Conservation (phyloP, 2,888 invertebrate species). For the Lagria hirta region DNA sequence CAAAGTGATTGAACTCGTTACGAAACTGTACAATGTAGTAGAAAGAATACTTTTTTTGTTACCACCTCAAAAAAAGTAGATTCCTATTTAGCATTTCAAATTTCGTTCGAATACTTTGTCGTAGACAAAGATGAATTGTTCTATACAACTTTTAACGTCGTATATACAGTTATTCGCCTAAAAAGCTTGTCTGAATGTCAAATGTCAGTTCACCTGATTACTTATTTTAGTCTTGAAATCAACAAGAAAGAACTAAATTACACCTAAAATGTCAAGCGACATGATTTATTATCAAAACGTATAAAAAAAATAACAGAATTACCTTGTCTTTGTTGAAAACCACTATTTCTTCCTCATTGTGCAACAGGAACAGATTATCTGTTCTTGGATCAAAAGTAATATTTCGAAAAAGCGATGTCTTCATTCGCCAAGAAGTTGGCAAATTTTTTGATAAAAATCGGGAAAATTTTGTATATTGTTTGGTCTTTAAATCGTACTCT, state of each 20-base stretch:
- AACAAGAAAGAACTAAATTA: no score
- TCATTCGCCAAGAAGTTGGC: conserved; percentile 63
- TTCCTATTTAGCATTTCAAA: no score
- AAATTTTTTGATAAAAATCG: conserved; percentile 57
- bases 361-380: conserved; percentile 67
- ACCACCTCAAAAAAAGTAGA: no score
- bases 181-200: conserved; percentile 15
- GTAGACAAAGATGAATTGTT: conserved; percentile 17
- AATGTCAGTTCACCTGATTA: no score
- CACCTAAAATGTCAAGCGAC: no score
- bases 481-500: conserved; percentile 70
- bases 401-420: conserved; percentile 60
- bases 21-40: conserved; percentile 15
- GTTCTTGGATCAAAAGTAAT: conserved; percentile 65
- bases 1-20: conserved; percentile 24
- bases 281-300: no score
- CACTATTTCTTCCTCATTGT: conserved; percentile 72
- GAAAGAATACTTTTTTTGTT: no score
- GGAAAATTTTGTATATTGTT: conserved; percentile 67
- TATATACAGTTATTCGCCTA: conserved; percentile 17
- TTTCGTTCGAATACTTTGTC: conserved; percentile 15
- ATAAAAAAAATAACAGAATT: no score
- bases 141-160: conserved; percentile 19
- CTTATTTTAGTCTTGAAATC: no score
- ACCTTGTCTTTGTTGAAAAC: conserved; percentile 61